Conservation (phyloP, 2,797 vertebrate genomes). For the Clangula hyemalis region DNA sequence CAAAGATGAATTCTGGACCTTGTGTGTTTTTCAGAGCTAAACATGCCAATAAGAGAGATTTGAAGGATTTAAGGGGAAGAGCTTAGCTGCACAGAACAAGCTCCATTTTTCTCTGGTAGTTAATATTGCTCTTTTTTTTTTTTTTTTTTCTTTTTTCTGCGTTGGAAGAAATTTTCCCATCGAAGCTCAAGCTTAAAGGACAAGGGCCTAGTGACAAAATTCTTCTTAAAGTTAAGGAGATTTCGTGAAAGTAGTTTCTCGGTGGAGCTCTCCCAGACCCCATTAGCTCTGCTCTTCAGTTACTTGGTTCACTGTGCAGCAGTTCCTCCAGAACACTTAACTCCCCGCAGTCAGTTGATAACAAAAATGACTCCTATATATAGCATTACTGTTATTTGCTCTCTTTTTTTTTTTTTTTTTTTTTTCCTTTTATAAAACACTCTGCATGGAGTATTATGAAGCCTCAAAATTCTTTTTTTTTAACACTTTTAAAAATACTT, state of each 20-base stretch:
- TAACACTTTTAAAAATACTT: not conserved
- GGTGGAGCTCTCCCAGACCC: not conserved
- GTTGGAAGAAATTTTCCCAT: not conserved
- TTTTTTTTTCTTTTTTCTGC: not conserved
- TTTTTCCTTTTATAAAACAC: not conserved
- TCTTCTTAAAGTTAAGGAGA: not conserved
- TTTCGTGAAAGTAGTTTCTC: not conserved
- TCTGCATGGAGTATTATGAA: not conserved
- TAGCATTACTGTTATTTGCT: not conserved
- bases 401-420: not conserved
- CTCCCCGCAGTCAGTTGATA: not conserved
- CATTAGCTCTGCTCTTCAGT: conserved; percentile 7
- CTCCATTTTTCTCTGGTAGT: not conserved
- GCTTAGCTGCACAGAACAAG: not conserved
- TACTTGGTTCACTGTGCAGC: not conserved
- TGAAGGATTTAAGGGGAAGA: not conserved
- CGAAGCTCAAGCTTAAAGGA: not conserved
- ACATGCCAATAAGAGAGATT: not conserved
- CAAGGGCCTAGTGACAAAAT: not conserved
- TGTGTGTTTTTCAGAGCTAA: not conserved
- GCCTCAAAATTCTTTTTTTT: not conserved
- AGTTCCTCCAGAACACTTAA: not conserved
- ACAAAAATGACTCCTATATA: not conserved
- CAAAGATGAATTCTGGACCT: not conserved
- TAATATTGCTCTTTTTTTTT: not conserved